Evolutionary conservation across 2,797 vertebrate species (phyloP), one percentile per base, ranked within the genome.

Genomic region (Cirrhinus molitorella): DNA sequence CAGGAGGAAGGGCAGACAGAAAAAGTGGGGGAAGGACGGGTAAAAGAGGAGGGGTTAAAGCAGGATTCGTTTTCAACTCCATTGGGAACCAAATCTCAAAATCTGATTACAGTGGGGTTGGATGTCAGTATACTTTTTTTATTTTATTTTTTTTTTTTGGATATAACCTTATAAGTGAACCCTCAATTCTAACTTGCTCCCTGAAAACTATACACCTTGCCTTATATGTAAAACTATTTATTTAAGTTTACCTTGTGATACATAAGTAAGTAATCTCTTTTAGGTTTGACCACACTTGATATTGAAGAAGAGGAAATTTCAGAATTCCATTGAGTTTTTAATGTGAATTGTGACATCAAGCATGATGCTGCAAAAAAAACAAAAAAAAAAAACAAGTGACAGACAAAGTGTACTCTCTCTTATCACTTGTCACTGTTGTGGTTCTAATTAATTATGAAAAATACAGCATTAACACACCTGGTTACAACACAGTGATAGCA

Each of bases 181-280:
- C 31, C 2, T 28, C 0, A 51, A 81, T 81, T 74, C 73, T 88
- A 88, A 89, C 89, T 73, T 87, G 89, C 49, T 88, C 85, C 85
- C 85, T 87, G 85, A 91, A 92, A 91, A 90, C 83, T 25, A 28
- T 61, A 61, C 23, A 25, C 10, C 28, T 31, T 63, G 3, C 34
- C 11, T 9, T 34, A 34, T 5, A 66, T 67, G 19, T 21, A 57
- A 57, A 10, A 57, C 53, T n/a, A n/a, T 57, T 12, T 23, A n/a
- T 11, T 55, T 19, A 5, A 55, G 21, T 57, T 28, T 43, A 13
- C 11, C 11, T 43, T n/a, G 37, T n/a, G 21, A 11, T 40, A 25
- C n/a, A 12, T 59, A 25, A 25, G 12, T 23, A 59, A 67, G 17
- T n/a, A 67, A 5, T 67, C 19, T 70, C 40, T 71, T 7, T 71